These are phyloP conservation scores for Drymodes brunneopygia DNA, from an alignment of 2,113 vertebrate genomes.

Conservation along the genomic window DNA sequence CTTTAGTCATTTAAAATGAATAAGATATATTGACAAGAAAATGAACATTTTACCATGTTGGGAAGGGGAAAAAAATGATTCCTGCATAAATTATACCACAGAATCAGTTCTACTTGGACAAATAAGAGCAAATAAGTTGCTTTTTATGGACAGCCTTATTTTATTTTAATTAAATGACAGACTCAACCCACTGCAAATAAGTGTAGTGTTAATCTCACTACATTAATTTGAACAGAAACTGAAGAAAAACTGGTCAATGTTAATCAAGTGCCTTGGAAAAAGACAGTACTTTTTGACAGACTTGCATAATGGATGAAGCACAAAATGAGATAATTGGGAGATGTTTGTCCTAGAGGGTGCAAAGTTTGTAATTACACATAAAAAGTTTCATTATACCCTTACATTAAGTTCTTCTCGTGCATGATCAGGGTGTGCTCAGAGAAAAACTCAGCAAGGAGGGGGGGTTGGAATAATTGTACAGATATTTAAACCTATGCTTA, in stretches of 20 bases:
- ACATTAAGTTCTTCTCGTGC: not conserved
- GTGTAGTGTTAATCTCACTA: slow-evolving; percentile 47
- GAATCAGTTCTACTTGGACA: slow-evolving; percentile 2
- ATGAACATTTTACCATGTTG: not conserved
- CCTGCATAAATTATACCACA: slow-evolving; percentile 6
- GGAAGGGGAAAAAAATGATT: not conserved
- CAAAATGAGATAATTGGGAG: slow-evolving; percentile 48
- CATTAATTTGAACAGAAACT: slow-evolving; percentile 54
- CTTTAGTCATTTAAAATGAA: not conserved
- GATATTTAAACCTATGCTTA: not conserved
- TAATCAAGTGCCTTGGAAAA: slow-evolving; percentile 55
- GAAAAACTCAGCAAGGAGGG: not conserved
- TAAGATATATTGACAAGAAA: not conserved
- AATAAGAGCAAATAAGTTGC: slow-evolving; percentile 14
- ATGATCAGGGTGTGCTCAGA: not conserved
- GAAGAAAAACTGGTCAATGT: slow-evolving; percentile 46
- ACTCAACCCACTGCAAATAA: slow-evolving; percentile 52
- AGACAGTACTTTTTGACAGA: slow-evolving; percentile 23
- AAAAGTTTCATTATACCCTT: slow-evolving; percentile 26
- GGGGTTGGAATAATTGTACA: not conserved
- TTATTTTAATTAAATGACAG: slow-evolving; percentile 64
- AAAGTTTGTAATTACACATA: slow-evolving; percentile 4
- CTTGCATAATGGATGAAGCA: slow-evolving; percentile 34
- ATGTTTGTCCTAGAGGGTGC: slow-evolving; percentile 3
- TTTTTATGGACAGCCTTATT: slow-evolving; percentile 25